Evolutionary conservation across 2,797 vertebrate species (phyloP).

Genomic region (Hydrophis major): DNA sequence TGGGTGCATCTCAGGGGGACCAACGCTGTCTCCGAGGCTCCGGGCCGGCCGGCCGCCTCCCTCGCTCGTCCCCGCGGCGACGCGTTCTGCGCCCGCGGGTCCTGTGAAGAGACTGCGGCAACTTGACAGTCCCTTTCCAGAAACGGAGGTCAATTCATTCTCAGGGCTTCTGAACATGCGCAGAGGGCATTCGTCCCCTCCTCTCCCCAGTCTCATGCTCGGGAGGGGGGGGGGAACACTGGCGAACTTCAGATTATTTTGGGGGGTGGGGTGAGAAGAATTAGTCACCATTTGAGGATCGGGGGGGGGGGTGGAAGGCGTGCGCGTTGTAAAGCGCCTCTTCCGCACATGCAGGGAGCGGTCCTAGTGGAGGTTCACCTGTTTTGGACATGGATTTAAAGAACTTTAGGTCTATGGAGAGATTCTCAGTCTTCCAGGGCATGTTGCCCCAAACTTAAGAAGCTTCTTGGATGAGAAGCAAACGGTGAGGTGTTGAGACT

Average conservation of each 20-base stretch:
- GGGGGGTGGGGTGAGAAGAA: background rate
- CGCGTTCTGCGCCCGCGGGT: background rate
- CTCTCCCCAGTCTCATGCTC: background rate
- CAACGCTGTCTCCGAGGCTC: background rate
- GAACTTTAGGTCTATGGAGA: background rate
- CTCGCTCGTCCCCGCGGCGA: background rate
- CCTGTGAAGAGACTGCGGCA: background rate
- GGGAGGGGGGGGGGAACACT: background rate
- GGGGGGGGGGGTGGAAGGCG: background rate
- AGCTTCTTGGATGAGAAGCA: background rate
- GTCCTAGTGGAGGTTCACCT: background rate
- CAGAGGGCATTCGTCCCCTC: background rate
- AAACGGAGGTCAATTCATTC: background rate
- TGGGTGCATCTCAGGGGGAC: background rate
- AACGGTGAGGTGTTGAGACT: too few species aligned
- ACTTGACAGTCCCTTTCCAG: background rate
- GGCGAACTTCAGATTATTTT: background rate
- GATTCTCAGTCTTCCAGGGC: background rate
- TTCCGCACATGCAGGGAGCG: background rate
- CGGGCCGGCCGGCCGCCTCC: background rate
- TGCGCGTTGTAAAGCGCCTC: background rate
- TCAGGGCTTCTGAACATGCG: background rate
- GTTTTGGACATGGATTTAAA: background rate
- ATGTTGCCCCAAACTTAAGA: background rate
- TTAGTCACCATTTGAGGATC: background rate